These are phyloP conservation scores for Alfaro cultratus DNA, from an alignment of 2,797 vertebrate species.

Conservation along the genomic window DNA sequence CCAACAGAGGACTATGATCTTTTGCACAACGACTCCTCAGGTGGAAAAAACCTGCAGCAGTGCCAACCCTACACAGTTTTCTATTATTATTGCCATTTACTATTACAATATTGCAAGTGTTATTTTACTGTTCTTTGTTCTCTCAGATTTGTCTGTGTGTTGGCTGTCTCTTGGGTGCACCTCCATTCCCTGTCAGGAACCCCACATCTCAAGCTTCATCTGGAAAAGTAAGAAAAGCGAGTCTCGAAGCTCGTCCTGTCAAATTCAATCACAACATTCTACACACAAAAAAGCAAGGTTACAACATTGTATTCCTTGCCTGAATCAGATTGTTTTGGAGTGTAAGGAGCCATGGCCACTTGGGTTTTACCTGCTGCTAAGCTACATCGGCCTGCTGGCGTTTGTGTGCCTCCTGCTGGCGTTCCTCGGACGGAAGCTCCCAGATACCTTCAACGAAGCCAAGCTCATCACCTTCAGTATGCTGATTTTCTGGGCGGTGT, in stretches of 20 bases:
- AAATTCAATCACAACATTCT: not conserved
- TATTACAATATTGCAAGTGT: not conserved
- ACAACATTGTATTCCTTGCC: not conserved
- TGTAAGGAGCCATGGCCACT: slow-evolving; percentile 78
- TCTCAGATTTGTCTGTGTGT: slow-evolving; percentile 74
- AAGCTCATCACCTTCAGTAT: slow-evolving; percentile 84
- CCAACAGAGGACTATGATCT: slow-evolving; percentile 74
- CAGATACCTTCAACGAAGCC: slow-evolving; percentile 81
- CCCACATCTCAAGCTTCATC: slow-evolving; percentile 71
- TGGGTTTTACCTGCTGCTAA: slow-evolving; percentile 80
- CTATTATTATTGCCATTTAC: too few relatives aligned
- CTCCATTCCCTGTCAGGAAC: slow-evolving; percentile 78
- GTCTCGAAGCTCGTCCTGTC: not conserved
- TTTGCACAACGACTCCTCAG: slow-evolving; percentile 76
- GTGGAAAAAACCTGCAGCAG: slow-evolving; percentile 19
- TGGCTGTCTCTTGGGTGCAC: slow-evolving; percentile 69
- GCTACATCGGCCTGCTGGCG: slow-evolving; percentile 81
- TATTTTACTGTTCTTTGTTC: not conserved
- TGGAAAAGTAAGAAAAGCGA: slow-evolving; percentile 61
- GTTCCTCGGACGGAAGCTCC: slow-evolving; percentile 79
- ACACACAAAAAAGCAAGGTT: not conserved
- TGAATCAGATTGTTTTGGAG: slow-evolving; percentile 74
- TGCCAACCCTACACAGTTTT: not conserved
- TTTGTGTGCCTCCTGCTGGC: slow-evolving; percentile 77
- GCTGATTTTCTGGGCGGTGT: slow-evolving; percentile 82